Evolutionary conservation across 2,888 invertebrate genomes (phyloP).

Genomic region (Liodrosophila aerea): DNA sequence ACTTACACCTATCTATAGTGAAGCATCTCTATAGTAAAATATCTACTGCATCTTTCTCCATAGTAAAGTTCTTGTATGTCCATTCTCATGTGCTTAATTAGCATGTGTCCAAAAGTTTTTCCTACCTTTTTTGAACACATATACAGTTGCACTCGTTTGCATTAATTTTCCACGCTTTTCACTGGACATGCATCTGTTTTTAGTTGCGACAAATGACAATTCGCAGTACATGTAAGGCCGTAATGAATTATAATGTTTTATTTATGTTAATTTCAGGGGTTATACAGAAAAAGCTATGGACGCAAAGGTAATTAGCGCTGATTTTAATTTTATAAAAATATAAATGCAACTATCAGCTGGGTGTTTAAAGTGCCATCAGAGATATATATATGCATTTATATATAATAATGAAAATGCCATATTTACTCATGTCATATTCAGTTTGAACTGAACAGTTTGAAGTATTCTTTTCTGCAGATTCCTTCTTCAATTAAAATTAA

Average conservation of each 20-base stretch:
- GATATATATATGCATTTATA: too few species aligned
- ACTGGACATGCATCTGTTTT: constrained; percentile 25
- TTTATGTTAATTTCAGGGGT: constrained; percentile 49
- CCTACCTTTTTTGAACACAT: too few species aligned
- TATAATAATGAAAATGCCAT: too few species aligned
- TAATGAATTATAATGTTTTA: constrained; percentile 52
- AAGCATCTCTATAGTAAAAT: too few species aligned
- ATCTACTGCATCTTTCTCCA: too few species aligned
- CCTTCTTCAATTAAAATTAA: too few species aligned
- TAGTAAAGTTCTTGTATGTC: too few species aligned
- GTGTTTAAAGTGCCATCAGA: not conserved
- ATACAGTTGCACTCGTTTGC: constrained; percentile 12
- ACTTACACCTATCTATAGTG: too few species aligned
- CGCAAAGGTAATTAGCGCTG: constrained; percentile 57
- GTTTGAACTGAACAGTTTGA: too few species aligned
- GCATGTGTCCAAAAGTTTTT: too few species aligned
- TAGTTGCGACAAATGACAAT: constrained; percentile 50
- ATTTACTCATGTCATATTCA: too few species aligned
- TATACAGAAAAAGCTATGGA: constrained; percentile 18
- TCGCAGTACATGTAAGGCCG: constrained; percentile 32
- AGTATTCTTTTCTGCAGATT: too few species aligned
- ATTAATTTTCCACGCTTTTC: constrained; percentile 28
- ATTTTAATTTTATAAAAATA: constrained; percentile 27
- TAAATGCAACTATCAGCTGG: constrained; percentile 6
- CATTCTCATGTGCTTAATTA: not conserved